These are phyloP conservation scores for Patiria miniata DNA, from an alignment of 35 echinoderm and acorn worm genomes.

Conservation along the genomic window DNA sequence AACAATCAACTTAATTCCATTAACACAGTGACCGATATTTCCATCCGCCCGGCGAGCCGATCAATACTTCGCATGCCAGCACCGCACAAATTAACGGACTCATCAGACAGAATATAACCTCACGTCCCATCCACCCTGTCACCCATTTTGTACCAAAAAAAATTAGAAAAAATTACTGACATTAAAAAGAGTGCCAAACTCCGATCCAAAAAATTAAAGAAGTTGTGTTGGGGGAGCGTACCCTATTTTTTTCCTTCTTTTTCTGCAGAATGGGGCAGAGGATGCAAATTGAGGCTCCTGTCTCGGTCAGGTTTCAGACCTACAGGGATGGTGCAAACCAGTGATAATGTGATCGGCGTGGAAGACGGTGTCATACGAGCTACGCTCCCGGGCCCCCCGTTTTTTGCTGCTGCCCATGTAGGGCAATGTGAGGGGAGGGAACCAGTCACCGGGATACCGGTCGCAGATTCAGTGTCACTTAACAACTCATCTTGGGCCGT, in stretches of 20 bases:
- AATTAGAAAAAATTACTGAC: background rate
- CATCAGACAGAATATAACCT: background rate
- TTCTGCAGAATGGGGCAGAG: background rate
- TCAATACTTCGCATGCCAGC: background rate
- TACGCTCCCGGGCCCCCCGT: background rate
- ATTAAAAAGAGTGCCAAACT: background rate
- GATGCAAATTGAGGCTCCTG: slow-evolving; percentile 15
- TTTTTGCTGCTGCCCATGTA: background rate
- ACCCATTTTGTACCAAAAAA: background rate
- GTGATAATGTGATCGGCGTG: slow-evolving; percentile 17
- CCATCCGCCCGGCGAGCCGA: background rate
- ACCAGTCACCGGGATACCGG: slow-evolving; percentile 14
- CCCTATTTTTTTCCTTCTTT: no score
- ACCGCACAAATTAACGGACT: slow-evolving; percentile 4
- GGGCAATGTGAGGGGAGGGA: background rate
- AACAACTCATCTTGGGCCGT: slow-evolving; percentile 14
- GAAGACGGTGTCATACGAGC: background rate
- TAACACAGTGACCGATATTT: background rate
- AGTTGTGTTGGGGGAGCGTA: background rate
- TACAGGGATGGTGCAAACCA: background rate
- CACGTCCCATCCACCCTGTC: background rate
- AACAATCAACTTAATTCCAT: slow-evolving; percentile 26
- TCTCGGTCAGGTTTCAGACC: slow-evolving; percentile 24
- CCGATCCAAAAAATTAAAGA: slow-evolving; percentile 12
- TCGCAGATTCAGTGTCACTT: slow-evolving; percentile 7